A percentile compares a stretch with the other conserved stretches of the same genome.
phyloP scores from a whole-genome alignment of 2,797 vertebrate genomes.

The Falco columbarius region DNA sequence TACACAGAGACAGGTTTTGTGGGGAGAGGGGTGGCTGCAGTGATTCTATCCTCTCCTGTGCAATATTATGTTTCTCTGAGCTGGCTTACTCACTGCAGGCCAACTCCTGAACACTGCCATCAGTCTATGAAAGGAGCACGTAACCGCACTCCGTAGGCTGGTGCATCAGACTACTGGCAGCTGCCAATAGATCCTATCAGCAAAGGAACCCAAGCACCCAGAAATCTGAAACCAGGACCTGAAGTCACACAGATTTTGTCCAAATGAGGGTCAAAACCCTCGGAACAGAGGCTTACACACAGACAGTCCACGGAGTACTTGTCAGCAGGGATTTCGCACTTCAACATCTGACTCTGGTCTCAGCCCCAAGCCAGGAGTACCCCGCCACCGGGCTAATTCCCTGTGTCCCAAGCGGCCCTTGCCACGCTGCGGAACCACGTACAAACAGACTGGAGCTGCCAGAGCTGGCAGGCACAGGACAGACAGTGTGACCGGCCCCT shows the following conservation, averaged over 20 bases:
- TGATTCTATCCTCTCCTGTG: fast-evolving
- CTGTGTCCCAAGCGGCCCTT: neutral
- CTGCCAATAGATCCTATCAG: neutral
- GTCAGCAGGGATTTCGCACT: neutral
- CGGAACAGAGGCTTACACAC: neutral
- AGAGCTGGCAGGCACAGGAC: neutral
- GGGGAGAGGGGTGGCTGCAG: neutral
- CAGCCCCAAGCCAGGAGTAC: neutral
- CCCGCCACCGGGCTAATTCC: neutral
- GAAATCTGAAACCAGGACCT: neutral
- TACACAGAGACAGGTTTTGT: neutral
- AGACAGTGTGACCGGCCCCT: fast-evolving
- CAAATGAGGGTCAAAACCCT: neutral
- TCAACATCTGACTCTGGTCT: neutral
- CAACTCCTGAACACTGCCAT: neutral
- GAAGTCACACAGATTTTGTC: neutral
- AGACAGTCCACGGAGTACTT: neutral
- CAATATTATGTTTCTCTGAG: neutral
- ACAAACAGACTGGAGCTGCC: neutral
- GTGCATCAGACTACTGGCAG: neutral
- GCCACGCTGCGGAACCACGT: neutral
- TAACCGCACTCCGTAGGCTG: fast-evolving
- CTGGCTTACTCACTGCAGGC: neutral
- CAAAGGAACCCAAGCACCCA: neutral
- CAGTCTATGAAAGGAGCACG: neutral